Conservation (phyloP, 2,888 invertebrate species). For the Hemistola chrysoprasaria region DNA sequence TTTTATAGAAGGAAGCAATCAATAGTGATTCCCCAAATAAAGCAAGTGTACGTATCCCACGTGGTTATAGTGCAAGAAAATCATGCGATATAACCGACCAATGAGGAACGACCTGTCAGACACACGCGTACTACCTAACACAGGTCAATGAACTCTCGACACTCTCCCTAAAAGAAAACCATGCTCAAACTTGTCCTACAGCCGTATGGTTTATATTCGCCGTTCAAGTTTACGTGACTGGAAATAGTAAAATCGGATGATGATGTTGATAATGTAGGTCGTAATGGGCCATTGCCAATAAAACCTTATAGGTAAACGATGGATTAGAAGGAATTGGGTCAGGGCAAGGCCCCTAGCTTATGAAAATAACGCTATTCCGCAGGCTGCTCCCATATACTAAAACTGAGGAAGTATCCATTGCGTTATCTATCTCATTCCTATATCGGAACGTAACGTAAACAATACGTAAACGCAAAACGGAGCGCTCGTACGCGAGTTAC, state of each 20-base stretch:
- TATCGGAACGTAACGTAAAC: constrained; percentile 36
- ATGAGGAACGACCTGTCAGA: constrained; percentile 31
- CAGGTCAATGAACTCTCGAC: constrained; percentile 44
- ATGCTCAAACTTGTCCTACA: constrained; percentile 40
- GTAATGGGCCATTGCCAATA: constrained; percentile 81
- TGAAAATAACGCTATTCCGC: constrained; percentile 67
- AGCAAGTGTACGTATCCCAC: constrained; percentile 5
- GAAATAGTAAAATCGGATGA: constrained; percentile 82
- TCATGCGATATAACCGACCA: constrained; percentile 35
- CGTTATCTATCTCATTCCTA: constrained; percentile 49
- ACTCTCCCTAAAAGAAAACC: constrained; percentile 40
- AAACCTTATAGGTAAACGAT: constrained; percentile 82
- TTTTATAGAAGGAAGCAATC: background rate
- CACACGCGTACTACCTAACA: constrained; percentile 35
- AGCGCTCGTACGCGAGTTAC: constrained; percentile 32
- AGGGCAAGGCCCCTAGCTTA: constrained; percentile 72
- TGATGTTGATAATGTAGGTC: constrained; percentile 82
- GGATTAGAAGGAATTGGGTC: constrained; percentile 80
- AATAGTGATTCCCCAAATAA: constrained; percentile 15
- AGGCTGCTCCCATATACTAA: constrained; percentile 47
- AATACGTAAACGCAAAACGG: constrained; percentile 37
- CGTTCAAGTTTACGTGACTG: constrained; percentile 80
- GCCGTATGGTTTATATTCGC: constrained; percentile 73
- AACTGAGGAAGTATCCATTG: constrained; percentile 51
- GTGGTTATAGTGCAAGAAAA: constrained; percentile 20